Percentiles rank a stretch among this genome's conserved stretches.
Conservation (phyloP, 2,113 vertebrate species). For the Grallaria varia region DNA sequence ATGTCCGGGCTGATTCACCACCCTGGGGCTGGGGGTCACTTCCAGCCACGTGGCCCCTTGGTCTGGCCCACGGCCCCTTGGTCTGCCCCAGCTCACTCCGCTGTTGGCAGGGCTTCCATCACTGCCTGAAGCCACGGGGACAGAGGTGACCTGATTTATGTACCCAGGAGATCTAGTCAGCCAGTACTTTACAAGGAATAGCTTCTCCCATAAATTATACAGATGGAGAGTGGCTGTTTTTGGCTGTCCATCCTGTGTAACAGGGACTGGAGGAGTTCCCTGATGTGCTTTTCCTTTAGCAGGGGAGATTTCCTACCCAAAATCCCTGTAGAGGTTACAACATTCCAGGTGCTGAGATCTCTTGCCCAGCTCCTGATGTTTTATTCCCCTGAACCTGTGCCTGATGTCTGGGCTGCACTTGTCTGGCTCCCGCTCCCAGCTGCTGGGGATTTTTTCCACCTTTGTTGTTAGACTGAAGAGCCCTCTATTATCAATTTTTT, state of each 20-base stretch:
- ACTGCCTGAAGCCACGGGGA: accelerated
- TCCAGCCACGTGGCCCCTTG: not conserved
- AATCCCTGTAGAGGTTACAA: accelerated
- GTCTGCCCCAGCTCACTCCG: accelerated
- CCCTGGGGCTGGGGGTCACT: accelerated
- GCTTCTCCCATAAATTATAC: not conserved
- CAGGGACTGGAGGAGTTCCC: not conserved
- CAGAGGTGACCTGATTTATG: not conserved
- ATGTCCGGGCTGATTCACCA: accelerated
- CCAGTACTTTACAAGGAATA: not conserved
- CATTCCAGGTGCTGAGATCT: not conserved
- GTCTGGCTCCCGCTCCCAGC: not conserved
- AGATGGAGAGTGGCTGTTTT: accelerated
- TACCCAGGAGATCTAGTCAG: not conserved
- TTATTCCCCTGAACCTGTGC: not conserved
- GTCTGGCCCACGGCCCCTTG: accelerated
- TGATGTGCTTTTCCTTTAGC: not conserved
- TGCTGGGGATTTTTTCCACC: not conserved
- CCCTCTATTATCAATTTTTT: slow-evolving; percentile 29
- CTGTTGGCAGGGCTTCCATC: not conserved
- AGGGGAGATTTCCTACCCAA: not conserved
- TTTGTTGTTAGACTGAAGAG: slow-evolving; percentile 51
- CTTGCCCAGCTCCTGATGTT: not conserved
- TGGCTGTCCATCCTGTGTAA: accelerated
- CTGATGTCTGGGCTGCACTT: not conserved